Conservation (phyloP, 2,113 vertebrate species). For the Urocolius indicus region DNA sequence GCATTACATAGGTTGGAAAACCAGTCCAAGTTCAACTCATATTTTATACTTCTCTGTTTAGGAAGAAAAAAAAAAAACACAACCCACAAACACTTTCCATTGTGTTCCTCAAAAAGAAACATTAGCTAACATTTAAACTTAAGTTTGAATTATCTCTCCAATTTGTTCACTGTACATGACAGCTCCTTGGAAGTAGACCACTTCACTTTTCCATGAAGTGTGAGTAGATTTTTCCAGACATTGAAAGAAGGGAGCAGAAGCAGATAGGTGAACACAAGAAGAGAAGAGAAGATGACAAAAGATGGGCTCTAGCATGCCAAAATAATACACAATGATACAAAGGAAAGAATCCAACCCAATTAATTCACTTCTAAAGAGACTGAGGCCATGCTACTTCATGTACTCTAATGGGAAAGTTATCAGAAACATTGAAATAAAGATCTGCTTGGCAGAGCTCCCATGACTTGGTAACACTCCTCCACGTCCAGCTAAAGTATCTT, state of each 20-base stretch:
- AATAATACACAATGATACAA: background rate
- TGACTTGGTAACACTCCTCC: background rate
- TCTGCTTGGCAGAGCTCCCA: background rate
- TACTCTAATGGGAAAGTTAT: background rate
- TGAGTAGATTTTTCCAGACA: background rate
- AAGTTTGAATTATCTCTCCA: background rate
- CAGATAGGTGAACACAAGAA: background rate
- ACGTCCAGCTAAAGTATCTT: background rate
- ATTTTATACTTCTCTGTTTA: background rate
- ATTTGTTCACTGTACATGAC: background rate
- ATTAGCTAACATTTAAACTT: background rate
- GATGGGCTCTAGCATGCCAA: background rate
- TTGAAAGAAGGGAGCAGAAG: background rate
- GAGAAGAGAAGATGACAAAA: background rate
- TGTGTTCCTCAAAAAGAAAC: slow-evolving; percentile 31
- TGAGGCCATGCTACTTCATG: background rate
- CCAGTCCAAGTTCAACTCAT: background rate
- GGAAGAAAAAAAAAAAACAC: background rate
- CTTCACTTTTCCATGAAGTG: rapidly evolving
- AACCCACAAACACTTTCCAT: background rate
- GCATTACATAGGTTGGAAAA: background rate
- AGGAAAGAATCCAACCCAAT: background rate
- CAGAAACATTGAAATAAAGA: background rate
- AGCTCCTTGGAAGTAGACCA: background rate
- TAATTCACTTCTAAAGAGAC: background rate